Conservation (phyloP, 2,888 invertebrate species). For the Sabatieria punctata region DNA sequence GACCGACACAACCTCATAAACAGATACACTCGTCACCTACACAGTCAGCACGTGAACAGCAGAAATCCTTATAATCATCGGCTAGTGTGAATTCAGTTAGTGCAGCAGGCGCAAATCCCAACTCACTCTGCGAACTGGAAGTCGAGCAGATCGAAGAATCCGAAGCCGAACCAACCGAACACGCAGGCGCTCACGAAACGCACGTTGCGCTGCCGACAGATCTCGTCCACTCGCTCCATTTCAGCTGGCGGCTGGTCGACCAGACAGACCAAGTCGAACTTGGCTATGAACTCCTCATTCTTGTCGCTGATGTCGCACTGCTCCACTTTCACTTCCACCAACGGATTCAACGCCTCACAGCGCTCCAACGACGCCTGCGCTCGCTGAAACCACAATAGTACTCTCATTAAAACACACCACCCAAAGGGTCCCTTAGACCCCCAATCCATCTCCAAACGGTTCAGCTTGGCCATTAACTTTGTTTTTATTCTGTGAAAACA, state of each 20-base stretch:
- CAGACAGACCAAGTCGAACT: constrained; percentile 66
- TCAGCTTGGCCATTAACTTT: not conserved
- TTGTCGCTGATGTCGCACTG: constrained; percentile 47
- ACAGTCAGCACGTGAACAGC: no score
- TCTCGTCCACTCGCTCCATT: no score
- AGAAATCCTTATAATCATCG: no score
- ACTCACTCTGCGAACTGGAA: constrained; percentile 58
- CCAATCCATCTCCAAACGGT: not conserved
- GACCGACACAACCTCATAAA: no score
- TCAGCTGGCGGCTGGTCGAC: constrained; percentile 51
- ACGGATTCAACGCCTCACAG: constrained; percentile 72
- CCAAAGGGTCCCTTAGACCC: not conserved
- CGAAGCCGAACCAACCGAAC: constrained; percentile 67
- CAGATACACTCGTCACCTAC: no score
- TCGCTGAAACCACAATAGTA: constrained; percentile 48
- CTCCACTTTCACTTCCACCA: constrained; percentile 56
- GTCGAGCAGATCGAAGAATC: constrained; percentile 63
- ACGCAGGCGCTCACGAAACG: constrained; percentile 78
- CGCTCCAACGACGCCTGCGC: constrained; percentile 61
- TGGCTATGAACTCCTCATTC: constrained; percentile 49
- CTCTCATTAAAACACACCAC: not conserved
- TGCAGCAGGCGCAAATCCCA: not conserved
- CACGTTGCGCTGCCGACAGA: constrained; percentile 51
- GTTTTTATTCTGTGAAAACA: no score
- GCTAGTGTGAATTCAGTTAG: no score